Percentiles rank a stretch among this genome's conserved stretches.
These are phyloP conservation scores for Dryocosmus kuriphilus DNA, from an alignment of 2,888 invertebrate species.

Conservation along the genomic window DNA sequence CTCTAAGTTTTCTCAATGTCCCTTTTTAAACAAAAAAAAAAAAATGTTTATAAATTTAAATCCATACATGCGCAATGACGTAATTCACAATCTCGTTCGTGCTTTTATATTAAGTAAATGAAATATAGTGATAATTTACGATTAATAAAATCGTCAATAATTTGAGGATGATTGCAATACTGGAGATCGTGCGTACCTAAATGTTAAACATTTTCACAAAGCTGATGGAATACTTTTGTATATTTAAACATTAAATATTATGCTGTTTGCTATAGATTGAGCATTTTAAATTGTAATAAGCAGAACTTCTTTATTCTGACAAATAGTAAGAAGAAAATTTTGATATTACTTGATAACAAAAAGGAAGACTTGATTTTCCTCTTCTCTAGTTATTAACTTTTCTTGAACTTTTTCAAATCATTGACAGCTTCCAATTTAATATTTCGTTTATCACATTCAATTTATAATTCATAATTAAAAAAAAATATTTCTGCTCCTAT, in stretches of 20 bases:
- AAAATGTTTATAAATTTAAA: not conserved
- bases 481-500: not conserved
- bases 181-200: not conserved
- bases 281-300: no score
- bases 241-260: not conserved
- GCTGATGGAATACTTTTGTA: not conserved
- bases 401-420: not conserved
- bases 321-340: not conserved
- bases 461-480: not conserved
- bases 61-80: not conserved
- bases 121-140: slow-evolving; percentile 44
- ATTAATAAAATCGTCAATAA: slow-evolving; percentile 10
- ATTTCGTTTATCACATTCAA: not conserved
- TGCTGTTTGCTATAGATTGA: no score
- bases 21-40: not conserved
- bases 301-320: not conserved
- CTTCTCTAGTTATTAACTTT: not conserved
- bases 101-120: slow-evolving; percentile 45
- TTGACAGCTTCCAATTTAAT: not conserved
- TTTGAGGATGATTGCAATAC: not conserved
- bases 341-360: not conserved
- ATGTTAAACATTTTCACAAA: not conserved
- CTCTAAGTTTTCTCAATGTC: not conserved
- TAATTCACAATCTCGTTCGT: not conserved
- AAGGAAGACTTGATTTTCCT: not conserved